These are phyloP conservation scores for Hydrolagus colliei DNA, from an alignment of 2,797 vertebrate species.

Conservation along the genomic window DNA sequence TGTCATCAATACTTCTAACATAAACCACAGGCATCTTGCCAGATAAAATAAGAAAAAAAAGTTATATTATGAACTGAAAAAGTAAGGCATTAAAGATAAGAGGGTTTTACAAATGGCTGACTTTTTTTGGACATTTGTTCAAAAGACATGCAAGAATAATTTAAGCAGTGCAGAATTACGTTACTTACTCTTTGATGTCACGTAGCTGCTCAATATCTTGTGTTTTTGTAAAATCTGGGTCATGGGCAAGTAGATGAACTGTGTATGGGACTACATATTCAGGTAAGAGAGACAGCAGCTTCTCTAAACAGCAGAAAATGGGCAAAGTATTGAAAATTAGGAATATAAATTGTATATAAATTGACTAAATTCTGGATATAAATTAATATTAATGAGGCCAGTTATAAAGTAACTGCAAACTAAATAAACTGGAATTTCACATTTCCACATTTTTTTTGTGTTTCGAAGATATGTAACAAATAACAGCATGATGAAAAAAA, in stretches of 20 bases:
- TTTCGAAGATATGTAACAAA: too few species aligned
- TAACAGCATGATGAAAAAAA: neutral
- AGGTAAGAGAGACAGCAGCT: constrained; percentile 83
- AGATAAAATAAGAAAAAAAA: constrained; percentile 7
- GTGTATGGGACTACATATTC: constrained; percentile 97
- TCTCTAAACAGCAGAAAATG: constrained; percentile 61
- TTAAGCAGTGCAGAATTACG: neutral
- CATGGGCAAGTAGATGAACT: constrained; percentile 93
- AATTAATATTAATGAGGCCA: too few species aligned
- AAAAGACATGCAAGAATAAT: neutral
- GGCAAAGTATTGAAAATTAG: too few species aligned
- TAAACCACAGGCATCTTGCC: constrained; percentile 94
- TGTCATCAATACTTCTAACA: constrained; percentile 98
- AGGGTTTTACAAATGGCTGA: neutral
- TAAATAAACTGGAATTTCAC: too few species aligned
- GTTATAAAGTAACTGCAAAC: too few species aligned
- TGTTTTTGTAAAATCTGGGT: constrained; percentile 96
- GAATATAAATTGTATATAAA: too few species aligned
- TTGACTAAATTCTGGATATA: too few species aligned
- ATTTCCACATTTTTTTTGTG: too few species aligned
- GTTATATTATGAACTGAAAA: neutral
- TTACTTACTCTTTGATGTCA: constrained; percentile 95
- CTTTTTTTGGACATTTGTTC: neutral
- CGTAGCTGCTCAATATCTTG: constrained; percentile 94
- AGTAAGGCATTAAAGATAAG: neutral